Percentiles rank a stretch among this genome's conserved stretches.
Evolutionary conservation across 2,113 vertebrate species (phyloP).

Genomic region (Gracilinanus agilis): DNA sequence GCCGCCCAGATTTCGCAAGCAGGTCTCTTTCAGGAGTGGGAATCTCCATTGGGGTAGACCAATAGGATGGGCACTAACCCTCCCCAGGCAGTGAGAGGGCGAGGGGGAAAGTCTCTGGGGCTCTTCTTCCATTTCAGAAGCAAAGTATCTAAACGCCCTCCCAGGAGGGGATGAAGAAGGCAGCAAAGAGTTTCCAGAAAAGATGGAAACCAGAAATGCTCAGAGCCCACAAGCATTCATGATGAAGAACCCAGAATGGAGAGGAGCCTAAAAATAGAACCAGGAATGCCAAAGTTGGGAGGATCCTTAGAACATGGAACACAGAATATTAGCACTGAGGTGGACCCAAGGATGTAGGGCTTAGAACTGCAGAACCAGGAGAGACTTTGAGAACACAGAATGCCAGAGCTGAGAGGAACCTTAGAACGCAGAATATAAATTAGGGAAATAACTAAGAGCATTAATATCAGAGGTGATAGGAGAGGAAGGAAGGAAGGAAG

Average conservation of each 20-base stretch:
- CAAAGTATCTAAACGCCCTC: neutral
- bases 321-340: too few relatives aligned
- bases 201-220: neutral
- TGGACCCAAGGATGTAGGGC: neutral
- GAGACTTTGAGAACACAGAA: neutral
- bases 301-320: too few relatives aligned
- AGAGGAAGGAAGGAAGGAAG: too few relatives aligned
- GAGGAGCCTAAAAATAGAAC: constrained; percentile 34
- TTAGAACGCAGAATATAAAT: neutral
- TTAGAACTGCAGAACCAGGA: neutral
- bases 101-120: constrained; percentile 17
- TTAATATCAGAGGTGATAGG: neutral
- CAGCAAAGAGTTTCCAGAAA: constrained; percentile 18
- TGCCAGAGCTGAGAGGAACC: too few relatives aligned
- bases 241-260: constrained; percentile 47
- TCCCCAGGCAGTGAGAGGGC: neutral
- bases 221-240: neutral
- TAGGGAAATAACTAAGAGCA: neutral
- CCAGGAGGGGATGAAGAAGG: neutral
- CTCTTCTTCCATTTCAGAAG: neutral
- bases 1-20: constrained; percentile 88
- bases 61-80: neutral
- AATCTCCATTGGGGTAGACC: neutral
- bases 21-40: constrained; percentile 45
- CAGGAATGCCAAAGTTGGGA: too few relatives aligned